Percentiles rank a stretch among this genome's conserved stretches.
Evolutionary conservation across 2,797 vertebrate genomes (phyloP).

Genomic region (Ctenosaura bakeri): DNA sequence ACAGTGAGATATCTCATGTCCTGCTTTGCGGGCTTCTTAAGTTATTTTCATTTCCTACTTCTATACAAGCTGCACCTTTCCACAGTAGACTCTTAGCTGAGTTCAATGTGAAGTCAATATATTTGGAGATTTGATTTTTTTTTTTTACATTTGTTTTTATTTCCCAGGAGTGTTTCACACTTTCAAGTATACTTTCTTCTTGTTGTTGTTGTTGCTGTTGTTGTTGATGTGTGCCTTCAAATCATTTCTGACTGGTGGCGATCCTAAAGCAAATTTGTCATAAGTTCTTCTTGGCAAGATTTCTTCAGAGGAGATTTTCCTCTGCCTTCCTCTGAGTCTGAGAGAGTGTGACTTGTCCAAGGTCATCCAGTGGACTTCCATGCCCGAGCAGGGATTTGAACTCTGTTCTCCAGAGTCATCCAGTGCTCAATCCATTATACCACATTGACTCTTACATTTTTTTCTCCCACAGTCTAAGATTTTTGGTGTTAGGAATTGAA

Average conservation of each 20-base stretch:
- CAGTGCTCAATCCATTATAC: no score
- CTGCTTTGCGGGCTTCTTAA: not conserved
- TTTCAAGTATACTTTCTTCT: not conserved
- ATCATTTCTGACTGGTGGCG: no score
- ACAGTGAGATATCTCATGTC: not conserved
- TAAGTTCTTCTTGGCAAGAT: no score
- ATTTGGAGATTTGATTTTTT: not conserved
- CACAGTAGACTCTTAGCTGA: not conserved
- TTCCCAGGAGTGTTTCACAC: conserved; percentile 13
- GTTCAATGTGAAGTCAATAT: not conserved
- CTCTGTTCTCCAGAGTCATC: no score
- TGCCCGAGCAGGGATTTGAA: no score
- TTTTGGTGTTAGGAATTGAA: not conserved
- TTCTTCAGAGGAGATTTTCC: no score
- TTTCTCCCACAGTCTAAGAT: not conserved
- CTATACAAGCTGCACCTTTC: not conserved
- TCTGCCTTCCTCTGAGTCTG: no score
- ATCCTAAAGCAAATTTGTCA: no score
- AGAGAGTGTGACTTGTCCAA: no score
- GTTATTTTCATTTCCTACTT: conserved; percentile 36
- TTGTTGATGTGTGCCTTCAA: no score
- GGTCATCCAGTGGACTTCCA: no score
- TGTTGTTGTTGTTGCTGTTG: no score
- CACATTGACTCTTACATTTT: not conserved
- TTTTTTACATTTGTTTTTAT: not conserved